A percentile compares a stretch with the other conserved stretches of the same genome.
phyloP scores from a whole-genome alignment of 2,888 invertebrate species.

The Megastigmus dorsalis region DNA sequence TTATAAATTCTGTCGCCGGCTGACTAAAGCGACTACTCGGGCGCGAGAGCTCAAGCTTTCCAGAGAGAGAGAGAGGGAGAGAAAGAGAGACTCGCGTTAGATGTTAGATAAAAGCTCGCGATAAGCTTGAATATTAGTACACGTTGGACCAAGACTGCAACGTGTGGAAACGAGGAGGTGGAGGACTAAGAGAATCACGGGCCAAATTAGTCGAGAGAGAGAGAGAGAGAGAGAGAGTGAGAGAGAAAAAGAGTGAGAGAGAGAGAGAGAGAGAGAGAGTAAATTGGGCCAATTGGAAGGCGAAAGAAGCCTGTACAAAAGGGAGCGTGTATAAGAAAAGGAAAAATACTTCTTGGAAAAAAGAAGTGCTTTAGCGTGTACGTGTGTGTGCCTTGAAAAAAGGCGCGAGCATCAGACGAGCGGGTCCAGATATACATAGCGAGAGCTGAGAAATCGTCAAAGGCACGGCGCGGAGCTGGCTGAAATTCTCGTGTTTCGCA shows the following conservation, averaged over 20 bases:
- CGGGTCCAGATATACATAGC: slow-evolving; percentile 18
- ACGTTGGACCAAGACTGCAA: background rate
- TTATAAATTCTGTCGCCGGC: slow-evolving; percentile 28
- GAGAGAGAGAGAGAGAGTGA: background rate
- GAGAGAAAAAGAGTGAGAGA: background rate
- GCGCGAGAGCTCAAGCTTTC: background rate
- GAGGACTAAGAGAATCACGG: background rate
- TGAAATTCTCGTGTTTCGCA: slow-evolving; percentile 41
- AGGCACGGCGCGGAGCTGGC: slow-evolving; percentile 29
- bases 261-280: background rate
- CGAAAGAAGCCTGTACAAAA: background rate
- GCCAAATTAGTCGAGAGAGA: background rate
- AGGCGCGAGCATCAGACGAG: slow-evolving; percentile 23
- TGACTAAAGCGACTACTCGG: background rate
- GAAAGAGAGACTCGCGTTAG: background rate
- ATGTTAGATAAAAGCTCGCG: slow-evolving; percentile 1
- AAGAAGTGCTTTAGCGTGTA: slow-evolving; percentile 26
- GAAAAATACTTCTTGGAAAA: background rate
- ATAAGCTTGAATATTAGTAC: slow-evolving; percentile 11
- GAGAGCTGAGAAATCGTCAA: slow-evolving; percentile 18
- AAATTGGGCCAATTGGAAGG: slow-evolving; percentile 23
- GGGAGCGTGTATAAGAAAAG: background rate
- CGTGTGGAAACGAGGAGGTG: background rate
- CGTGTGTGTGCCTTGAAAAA: slow-evolving; percentile 2
- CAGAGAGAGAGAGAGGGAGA: background rate